These are phyloP conservation scores for Drosophila tanythrix DNA, from an alignment of 2,888 invertebrate genomes.

Conservation along the genomic window DNA sequence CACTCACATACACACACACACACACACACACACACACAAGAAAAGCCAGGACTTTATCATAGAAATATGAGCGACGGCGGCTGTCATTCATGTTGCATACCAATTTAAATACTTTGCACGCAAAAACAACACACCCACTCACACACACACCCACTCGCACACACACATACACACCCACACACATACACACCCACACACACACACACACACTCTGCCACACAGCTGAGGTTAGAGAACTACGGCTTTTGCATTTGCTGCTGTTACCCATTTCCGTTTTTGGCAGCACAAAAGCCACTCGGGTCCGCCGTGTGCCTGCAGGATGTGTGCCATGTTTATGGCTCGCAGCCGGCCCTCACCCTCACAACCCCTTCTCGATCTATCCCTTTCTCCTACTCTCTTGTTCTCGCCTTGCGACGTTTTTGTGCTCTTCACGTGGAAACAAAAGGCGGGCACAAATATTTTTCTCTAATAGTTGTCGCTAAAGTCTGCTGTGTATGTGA, in stretches of 20 bases:
- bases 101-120: conserved; percentile 76
- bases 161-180: conserved; percentile 6
- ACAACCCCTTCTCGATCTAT: background rate
- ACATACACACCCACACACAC: conserved; percentile 36
- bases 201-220: conserved; percentile 34
- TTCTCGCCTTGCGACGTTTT: conserved; percentile 2
- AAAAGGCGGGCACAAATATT: conserved; percentile 75
- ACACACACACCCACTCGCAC: conserved; percentile 35
- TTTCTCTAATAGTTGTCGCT: conserved; percentile 79
- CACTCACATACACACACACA: conserved; percentile 14
- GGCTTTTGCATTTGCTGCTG: conserved; percentile 58
- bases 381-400: background rate
- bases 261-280: conserved; percentile 80
- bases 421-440: conserved; percentile 51
- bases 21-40: background rate
- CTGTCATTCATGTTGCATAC: conserved; percentile 80
- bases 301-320: conserved; percentile 71
- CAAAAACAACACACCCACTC: conserved; percentile 22
- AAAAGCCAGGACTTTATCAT: conserved; percentile 62
- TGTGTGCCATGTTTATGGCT: conserved; percentile 77
- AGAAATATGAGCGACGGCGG: conserved; percentile 67
- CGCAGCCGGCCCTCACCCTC: conserved; percentile 3
- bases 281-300: conserved; percentile 75
- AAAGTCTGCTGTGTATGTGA: conserved; percentile 55
- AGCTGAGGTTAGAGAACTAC: conserved; percentile 14